phyloP scores from a whole-genome alignment of 2,113 vertebrate genomes.

The Aviceda subcristata region DNA sequence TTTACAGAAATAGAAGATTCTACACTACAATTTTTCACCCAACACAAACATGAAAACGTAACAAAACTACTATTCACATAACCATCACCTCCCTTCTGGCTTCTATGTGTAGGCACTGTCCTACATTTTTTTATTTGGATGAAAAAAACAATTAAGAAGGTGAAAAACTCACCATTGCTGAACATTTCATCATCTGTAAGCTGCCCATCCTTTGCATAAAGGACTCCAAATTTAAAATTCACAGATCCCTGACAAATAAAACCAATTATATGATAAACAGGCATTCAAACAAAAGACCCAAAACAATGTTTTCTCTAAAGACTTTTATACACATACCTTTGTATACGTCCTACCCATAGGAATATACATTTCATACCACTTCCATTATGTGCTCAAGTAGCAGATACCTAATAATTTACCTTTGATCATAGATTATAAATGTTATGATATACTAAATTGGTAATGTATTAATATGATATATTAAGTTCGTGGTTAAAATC shows the following conservation, averaged over 20 bases:
- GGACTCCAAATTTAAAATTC: conserved; percentile 98
- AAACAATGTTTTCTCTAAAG: not conserved
- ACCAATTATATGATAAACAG: not conserved
- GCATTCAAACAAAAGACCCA: not conserved
- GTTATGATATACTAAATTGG: not conserved
- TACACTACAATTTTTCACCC: not conserved
- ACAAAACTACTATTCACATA: not conserved
- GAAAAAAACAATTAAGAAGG: not conserved
- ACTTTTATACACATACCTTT: not conserved
- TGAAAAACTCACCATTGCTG: conserved; percentile 87
- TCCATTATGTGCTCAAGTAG: not conserved
- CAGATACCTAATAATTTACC: not conserved
- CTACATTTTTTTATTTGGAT: not conserved
- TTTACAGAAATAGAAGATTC: not conserved
- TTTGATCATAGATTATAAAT: not conserved
- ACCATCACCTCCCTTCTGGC: not conserved
- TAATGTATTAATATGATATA: not conserved
- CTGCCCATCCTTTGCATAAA: conserved; percentile 97
- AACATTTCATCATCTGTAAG: conserved; percentile 99
- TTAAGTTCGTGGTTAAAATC: not conserved
- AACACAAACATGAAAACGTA: not conserved
- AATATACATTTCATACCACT: not conserved
- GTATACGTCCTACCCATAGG: not conserved
- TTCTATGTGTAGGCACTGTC: not conserved
- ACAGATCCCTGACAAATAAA: conserved; percentile 87